A percentile compares a stretch with the other conserved stretches of the same genome.
phyloP scores from a whole-genome alignment of 2,888 invertebrate genomes.

The Dromius quadrimaculatus region DNA sequence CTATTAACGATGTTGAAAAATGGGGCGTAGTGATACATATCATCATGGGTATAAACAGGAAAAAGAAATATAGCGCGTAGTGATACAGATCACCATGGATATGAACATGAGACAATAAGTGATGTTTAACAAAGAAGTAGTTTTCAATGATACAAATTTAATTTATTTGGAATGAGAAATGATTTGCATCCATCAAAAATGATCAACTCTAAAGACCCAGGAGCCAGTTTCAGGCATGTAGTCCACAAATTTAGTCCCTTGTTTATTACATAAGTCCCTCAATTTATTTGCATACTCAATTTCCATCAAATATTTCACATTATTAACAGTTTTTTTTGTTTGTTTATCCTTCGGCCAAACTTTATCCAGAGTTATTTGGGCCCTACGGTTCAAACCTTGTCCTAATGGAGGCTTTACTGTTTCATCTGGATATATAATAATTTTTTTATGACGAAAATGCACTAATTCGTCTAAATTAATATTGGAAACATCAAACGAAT shows the following conservation, averaged over 20 bases:
- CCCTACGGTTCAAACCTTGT: slow-evolving; percentile 87
- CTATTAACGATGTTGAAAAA: too few species aligned
- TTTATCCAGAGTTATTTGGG: slow-evolving; percentile 91
- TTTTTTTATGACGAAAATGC: slow-evolving; percentile 93
- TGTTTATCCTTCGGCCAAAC: slow-evolving; percentile 95
- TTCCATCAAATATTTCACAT: slow-evolving; percentile 78
- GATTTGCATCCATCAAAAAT: too few species aligned
- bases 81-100: too few species aligned
- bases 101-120: too few species aligned
- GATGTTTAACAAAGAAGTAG: too few species aligned
- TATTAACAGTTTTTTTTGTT: slow-evolving; percentile 82
- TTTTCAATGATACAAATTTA: too few species aligned
- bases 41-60: too few species aligned
- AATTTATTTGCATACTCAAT: slow-evolving; percentile 91
- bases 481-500: slow-evolving; percentile 85
- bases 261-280: slow-evolving; percentile 86
- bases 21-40: too few species aligned
- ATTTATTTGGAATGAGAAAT: too few species aligned
- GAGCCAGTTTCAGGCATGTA: slow-evolving; percentile 96
- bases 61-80: too few species aligned
- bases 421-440: slow-evolving; percentile 94
- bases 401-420: slow-evolving; percentile 89
- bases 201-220: slow-evolving; percentile 96
- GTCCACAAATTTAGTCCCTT: slow-evolving; percentile 92
- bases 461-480: slow-evolving; percentile 92